Evolutionary conservation across 2,888 invertebrate genomes (phyloP).

Genomic region (Drosophila tripunctata): DNA sequence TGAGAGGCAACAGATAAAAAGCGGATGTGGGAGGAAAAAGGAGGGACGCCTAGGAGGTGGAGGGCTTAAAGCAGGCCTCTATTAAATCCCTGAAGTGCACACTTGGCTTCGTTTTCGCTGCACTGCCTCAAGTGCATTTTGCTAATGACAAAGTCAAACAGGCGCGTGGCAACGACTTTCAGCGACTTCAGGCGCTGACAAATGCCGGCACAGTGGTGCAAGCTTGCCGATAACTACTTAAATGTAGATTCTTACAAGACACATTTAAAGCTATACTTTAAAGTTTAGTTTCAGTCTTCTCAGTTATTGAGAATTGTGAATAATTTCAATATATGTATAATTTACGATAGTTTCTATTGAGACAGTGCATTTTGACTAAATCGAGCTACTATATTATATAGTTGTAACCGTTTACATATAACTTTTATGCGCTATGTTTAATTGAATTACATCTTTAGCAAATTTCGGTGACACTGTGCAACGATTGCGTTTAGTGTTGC

Average conservation of each 20-base stretch:
- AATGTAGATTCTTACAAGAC: not conserved
- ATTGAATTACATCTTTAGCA: not conserved
- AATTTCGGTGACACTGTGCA: slow-evolving; percentile 36
- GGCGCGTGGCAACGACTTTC: slow-evolving; percentile 41
- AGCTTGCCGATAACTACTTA: not conserved
- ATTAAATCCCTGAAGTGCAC: slow-evolving; percentile 65
- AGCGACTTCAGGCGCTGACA: slow-evolving; percentile 28
- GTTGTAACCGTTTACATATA: not conserved
- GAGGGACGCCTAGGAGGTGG: not conserved
- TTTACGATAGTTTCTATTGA: too few species aligned
- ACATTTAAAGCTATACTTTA: not conserved
- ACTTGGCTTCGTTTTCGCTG: slow-evolving; percentile 47
- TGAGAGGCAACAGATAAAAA: slow-evolving; percentile 33
- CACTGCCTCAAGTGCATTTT: slow-evolving; percentile 62
- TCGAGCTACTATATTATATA: too few species aligned
- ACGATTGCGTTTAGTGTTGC: slow-evolving; percentile 36
- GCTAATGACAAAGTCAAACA: slow-evolving; percentile 74
- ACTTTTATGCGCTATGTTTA: not conserved
- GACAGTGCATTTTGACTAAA: too few species aligned
- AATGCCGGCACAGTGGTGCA: slow-evolving; percentile 34
- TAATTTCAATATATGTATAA: too few species aligned
- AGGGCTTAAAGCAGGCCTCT: slow-evolving; percentile 4
- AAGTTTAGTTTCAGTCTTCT: too few species aligned
- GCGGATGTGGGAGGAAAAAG: slow-evolving; percentile 45
- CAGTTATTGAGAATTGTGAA: too few species aligned